Evolutionary conservation across 1,140 invertebrate genomes (phyloP), one percentile per base, ranked within the genome.

Genomic region (Acromyrmex echinatior): DNA sequence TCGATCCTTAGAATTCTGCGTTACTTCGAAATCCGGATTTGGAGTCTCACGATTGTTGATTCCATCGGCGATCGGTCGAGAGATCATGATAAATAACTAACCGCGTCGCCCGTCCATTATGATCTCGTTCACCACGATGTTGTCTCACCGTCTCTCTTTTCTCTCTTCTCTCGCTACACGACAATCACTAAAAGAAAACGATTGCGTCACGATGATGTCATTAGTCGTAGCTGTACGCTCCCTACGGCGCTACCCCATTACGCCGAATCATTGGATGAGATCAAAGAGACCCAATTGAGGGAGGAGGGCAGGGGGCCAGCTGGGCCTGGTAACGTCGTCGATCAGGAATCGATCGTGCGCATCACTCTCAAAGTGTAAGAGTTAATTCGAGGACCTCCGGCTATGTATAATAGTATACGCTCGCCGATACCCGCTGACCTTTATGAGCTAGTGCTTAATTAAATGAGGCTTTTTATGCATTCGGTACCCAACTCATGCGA

Each of bases 121-220:
- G 73, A 90, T 88, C 71, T 45, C 76, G 78, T 91, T 91, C 86
- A 76, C 88, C 87, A 86, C 73, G 89, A 81, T 60, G 81, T 88
- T 88, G 86, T 90, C 80, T 90, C 85, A 60, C 63, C 85, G 71
- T 16, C 74, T 18, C 53, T 21, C 39, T 45, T 10, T 45, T 45
- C 16, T 65, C 31, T 28, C 35, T 21, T 45, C 25, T 77, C 60
- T 82, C 58, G 66, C 12, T 86, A 68, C 71, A 76, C 89, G 89
- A 88, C 91, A 81, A 90, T 90, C 91, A 93, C 91, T 88, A 88
- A 91, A 91, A 92, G 91, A 92, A 94, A 95, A 94, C 88, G 92
- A 94, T 95, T 94, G 90, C 93, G 94, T 95, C 94, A 94, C 93
- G 94, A 94, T 93, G 93, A 94, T 94, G 93, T 94, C 93, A 94